Conservation (phyloP, 2,888 invertebrate species). For the Chrysodeixis includens region DNA sequence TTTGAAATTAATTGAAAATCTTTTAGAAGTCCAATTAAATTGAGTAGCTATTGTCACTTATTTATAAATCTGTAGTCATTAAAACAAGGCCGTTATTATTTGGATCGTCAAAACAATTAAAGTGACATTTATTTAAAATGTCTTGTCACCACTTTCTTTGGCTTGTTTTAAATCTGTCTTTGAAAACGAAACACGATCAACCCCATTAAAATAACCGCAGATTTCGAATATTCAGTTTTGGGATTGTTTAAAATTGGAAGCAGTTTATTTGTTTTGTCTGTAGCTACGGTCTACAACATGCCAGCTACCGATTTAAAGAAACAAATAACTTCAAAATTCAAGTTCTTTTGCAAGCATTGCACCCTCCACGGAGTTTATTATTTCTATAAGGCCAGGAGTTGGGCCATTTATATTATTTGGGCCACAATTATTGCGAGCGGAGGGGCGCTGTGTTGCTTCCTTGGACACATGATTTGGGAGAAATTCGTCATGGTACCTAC, state of each 20-base stretch:
- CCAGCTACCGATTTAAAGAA: slow-evolving; percentile 17
- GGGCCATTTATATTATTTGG: slow-evolving; percentile 68
- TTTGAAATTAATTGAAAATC: slow-evolving; percentile 37
- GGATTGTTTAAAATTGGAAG: neutral
- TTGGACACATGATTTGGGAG: slow-evolving; percentile 80
- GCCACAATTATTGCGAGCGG: slow-evolving; percentile 65
- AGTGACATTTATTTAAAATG: neutral
- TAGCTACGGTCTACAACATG: slow-evolving; percentile 40
- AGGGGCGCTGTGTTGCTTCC: slow-evolving; percentile 69
- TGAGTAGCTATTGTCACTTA: neutral
- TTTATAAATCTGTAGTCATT: neutral
- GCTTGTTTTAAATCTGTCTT: neutral
- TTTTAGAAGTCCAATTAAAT: slow-evolving; percentile 28
- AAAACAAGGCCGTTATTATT: neutral
- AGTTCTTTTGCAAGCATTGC: slow-evolving; percentile 70
- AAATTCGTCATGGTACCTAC: slow-evolving; percentile 80
- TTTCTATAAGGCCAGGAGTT: slow-evolving; percentile 62
- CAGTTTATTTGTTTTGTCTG: neutral
- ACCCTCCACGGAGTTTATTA: slow-evolving; percentile 79
- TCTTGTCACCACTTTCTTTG: neutral
- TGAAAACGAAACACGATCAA: neutral
- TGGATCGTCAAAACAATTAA: neutral
- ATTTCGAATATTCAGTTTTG: neutral
- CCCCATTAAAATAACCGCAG: neutral
- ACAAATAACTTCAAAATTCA: slow-evolving; percentile 55